Evolutionary conservation across 1,140 invertebrate species (phyloP).

Genomic region (Hycleus cichorii): DNA sequence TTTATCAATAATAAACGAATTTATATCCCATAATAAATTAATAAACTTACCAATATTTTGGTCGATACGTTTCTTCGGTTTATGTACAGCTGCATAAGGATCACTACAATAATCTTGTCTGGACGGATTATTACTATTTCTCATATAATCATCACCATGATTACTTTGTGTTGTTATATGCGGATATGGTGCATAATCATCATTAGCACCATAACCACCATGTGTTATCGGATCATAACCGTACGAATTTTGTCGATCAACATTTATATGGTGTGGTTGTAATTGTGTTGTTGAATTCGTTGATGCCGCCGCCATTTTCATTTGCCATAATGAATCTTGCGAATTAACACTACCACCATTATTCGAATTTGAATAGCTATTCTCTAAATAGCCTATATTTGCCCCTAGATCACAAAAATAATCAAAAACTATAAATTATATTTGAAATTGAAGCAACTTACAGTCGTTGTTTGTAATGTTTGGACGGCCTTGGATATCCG

Average conservation of each 20-base stretch:
- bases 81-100: conserved; percentile 77
- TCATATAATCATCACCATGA: conserved; percentile 58
- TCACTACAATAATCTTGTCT: conserved; percentile 79
- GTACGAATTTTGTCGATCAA: conserved; percentile 56
- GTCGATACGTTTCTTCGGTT: conserved; percentile 74
- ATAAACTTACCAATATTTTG: conserved; percentile 65
- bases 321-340: conserved; percentile 91
- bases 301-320: conserved; percentile 70
- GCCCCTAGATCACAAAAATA: conserved; percentile 49
- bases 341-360: conserved; percentile 89
- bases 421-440: background rate
- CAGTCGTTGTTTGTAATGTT: conserved; percentile 69
- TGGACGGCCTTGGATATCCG: conserved; percentile 44
- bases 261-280: conserved; percentile 48
- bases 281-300: conserved; percentile 52
- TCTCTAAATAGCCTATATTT: conserved; percentile 83
- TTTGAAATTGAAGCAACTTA: conserved; percentile 29
- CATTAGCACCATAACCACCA: conserved; percentile 72
- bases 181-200: conserved; percentile 80
- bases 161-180: conserved; percentile 60
- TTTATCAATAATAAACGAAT: background rate
- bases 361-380: conserved; percentile 86
- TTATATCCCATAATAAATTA: conserved; percentile 1
- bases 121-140: conserved; percentile 69
- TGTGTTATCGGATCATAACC: conserved; percentile 72